phyloP scores from a whole-genome alignment of 2,888 invertebrate genomes.

The Drosophila ustulata region DNA sequence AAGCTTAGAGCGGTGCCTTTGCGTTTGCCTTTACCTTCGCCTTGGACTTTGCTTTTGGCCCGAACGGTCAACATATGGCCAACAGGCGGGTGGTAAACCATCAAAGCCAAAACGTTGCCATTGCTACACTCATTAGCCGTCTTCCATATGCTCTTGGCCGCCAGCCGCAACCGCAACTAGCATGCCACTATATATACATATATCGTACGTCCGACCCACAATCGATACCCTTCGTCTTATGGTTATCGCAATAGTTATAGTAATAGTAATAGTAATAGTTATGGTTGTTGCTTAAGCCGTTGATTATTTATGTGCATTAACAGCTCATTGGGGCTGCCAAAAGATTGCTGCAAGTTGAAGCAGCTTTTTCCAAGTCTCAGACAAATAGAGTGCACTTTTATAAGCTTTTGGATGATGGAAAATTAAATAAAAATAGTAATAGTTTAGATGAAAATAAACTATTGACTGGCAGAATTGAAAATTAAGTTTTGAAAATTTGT shows the following conservation, averaged over 20 bases:
- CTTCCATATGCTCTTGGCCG: not conserved
- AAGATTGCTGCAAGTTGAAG: no score
- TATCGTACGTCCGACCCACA: not conserved
- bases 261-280: not conserved
- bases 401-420: no score
- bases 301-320: not conserved
- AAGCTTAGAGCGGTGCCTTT: not conserved
- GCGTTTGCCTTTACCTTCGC: not conserved
- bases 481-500: no score
- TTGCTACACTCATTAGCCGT: not conserved
- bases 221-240: not conserved
- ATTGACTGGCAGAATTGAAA: no score
- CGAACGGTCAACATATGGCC: conserved; percentile 20
- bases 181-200: not conserved
- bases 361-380: no score
- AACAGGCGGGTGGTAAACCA: conserved; percentile 15
- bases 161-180: not conserved
- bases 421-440: no score
- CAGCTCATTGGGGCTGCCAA: no score
- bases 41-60: not conserved
- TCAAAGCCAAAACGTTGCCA: conserved; percentile 7
- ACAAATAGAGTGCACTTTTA: no score
- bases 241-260: not conserved
- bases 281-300: not conserved
- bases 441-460: no score